Evolutionary conservation across 2,797 vertebrate species (phyloP).

Genomic region (Agapornis canus): DNA sequence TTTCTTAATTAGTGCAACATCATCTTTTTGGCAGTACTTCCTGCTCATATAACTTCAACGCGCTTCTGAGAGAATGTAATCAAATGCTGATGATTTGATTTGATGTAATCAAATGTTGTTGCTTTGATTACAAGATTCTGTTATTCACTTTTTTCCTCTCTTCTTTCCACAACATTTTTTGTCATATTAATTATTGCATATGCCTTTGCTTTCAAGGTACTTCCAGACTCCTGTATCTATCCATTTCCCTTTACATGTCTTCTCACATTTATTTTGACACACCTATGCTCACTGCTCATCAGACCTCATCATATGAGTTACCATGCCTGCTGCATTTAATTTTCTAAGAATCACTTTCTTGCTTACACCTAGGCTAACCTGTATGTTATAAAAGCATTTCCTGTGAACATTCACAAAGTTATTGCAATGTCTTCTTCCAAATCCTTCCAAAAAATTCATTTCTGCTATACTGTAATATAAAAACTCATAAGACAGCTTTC

Average conservation of each 20-base stretch:
- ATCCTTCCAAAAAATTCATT: accelerated
- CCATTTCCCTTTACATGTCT: background rate
- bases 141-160: background rate
- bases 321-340: accelerated
- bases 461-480: background rate
- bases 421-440: background rate
- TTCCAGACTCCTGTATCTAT: background rate
- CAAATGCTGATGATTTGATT: background rate
- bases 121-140: background rate
- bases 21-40: background rate
- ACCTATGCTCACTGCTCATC: background rate
- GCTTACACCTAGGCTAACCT: background rate
- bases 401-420: background rate
- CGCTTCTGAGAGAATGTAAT: background rate
- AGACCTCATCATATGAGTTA: background rate
- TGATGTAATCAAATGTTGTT: background rate
- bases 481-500: background rate
- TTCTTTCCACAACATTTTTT: background rate
- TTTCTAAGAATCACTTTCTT: background rate
- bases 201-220: background rate
- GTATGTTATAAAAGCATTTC: background rate
- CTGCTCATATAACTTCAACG: background rate
- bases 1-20: background rate
- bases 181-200: background rate
- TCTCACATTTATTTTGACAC: background rate